Base-by-base conservation (phyloP, 2,888 invertebrate species). In the Hirtodrosophila cameraria region DNA sequence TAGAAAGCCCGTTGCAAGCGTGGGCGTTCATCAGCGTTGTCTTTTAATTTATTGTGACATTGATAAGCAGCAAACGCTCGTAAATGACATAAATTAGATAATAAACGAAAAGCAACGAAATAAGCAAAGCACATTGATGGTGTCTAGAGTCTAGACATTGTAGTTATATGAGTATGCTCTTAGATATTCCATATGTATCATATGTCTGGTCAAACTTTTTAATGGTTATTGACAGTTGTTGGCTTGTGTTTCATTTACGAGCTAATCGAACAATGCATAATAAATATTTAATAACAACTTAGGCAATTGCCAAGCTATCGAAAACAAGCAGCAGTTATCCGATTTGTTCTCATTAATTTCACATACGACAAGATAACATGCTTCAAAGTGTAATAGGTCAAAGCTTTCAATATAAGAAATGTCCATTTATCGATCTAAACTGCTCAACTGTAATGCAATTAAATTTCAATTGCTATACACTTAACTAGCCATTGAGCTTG, bases 41-140 rank as follows among this genome's bases (percentile, higher is more conserved):
- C 64, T 59, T 63, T 71, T 82, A 85, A 80, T 85, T 82, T 82
- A 86, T 83, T 61, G 83, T 67, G 73, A 67, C 86, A 69, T 75
- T 83, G 86, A 86, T 80, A 86, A 83, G 86, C 80, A 55, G 59
- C 63, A 58, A 77, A 39, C 39, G 68, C 43, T 61, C 55, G 61
- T 54, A 67, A 75, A 75, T 59, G 76, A 69, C 80, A 63, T 79
- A 83, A 79, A 80, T 83, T 83, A 65, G 75, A 68, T 67, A 69
- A 80, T 73, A 53, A 62, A 39, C 18, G 11, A 31, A 50, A 36
- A 8, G 13, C 7, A 16, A 2, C 8, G 31, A 43, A 13, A 15
- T 28, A 43, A 45, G 52, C 46, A 55, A 35, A 9, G 50, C 35
- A 28, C n/a, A 69, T 75, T 74, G 55, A 82, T 75, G 50, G 27